Evolutionary conservation across 2,113 vertebrate species (phyloP).

Genomic region (Nothobranchius furzeri): DNA sequence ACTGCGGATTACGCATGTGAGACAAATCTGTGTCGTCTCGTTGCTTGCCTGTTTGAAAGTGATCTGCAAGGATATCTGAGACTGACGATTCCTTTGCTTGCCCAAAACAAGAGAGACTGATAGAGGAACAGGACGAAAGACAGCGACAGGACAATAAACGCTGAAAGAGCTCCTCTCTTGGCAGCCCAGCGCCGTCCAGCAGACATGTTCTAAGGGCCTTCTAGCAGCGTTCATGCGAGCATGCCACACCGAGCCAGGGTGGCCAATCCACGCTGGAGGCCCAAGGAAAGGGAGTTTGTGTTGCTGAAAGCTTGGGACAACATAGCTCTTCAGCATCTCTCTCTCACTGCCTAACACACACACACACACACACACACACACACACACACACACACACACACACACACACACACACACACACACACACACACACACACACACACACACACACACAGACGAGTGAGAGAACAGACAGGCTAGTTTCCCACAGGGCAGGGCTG

Average conservation of each 20-base stretch:
- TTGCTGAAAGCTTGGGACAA: slow-evolving; percentile 69
- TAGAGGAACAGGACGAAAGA: slow-evolving; percentile 30
- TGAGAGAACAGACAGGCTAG: slow-evolving; percentile 70
- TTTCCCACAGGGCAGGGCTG: slow-evolving; percentile 79
- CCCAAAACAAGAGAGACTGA: slow-evolving; percentile 36
- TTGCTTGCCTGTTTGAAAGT: slow-evolving; percentile 3
- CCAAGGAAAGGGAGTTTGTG: slow-evolving; percentile 67
- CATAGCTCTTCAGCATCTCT: slow-evolving; percentile 55
- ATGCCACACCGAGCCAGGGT: slow-evolving; percentile 66
- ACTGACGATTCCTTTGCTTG: slow-evolving; percentile 48
- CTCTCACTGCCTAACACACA: slow-evolving; percentile 30
- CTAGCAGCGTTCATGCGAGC: slow-evolving; percentile 64
- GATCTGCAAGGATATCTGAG: slow-evolving; percentile 23
- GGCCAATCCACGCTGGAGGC: slow-evolving; percentile 74
- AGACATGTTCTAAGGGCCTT: slow-evolving; percentile 64
- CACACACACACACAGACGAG: slow-evolving; percentile 50
- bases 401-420: slow-evolving; percentile 37
- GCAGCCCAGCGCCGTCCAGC: slow-evolving; percentile 35
- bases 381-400: slow-evolving; percentile 49
- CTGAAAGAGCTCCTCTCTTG: slow-evolving; percentile 55
- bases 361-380: slow-evolving; percentile 50
- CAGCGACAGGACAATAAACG: slow-evolving; percentile 48
- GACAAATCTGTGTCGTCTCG: slow-evolving; percentile 11
- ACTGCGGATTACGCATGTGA: not conserved
- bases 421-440: slow-evolving; percentile 47